phyloP scores from a whole-genome alignment of 1,140 invertebrate species.

The Caligus rogercresseyi region DNA sequence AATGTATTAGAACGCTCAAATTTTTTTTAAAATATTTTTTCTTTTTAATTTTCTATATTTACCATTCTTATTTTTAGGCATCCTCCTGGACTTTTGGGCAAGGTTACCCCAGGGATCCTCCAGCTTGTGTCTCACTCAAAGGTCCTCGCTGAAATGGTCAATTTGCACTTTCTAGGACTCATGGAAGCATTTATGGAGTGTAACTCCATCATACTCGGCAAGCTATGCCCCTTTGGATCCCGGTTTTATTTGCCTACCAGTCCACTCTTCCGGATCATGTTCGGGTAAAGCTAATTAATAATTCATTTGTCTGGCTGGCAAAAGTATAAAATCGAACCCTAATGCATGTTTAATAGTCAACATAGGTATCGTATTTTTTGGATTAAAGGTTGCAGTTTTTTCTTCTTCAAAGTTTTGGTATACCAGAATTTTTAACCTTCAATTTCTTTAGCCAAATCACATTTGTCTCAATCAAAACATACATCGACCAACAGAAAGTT shows the following conservation, averaged over 20 bases:
- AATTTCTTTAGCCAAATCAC: no score
- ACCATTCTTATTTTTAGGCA: constrained; percentile 32
- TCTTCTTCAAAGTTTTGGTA: no score
- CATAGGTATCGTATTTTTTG: no score
- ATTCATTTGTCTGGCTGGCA: no score
- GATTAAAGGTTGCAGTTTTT: no score
- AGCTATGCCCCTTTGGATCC: constrained; percentile 71
- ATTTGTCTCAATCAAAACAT: no score
- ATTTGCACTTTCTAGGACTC: constrained; percentile 83
- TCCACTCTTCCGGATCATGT: constrained; percentile 72
- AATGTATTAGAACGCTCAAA: no score
- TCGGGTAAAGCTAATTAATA: constrained; percentile 68
- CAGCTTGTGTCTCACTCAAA: constrained; percentile 83
- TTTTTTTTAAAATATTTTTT: background rate
- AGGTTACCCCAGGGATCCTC: constrained; percentile 83
- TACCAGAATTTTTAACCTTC: no score
- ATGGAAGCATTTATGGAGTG: constrained; percentile 89
- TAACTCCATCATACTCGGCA: constrained; percentile 72
- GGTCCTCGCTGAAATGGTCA: constrained; percentile 91
- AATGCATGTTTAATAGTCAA: no score
- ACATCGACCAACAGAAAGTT: no score
- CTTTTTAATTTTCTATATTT: background rate
- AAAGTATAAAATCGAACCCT: no score
- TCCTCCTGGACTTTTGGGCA: constrained; percentile 96
- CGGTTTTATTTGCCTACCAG: constrained; percentile 72